Percentiles rank a stretch among this genome's conserved stretches.
phyloP scores from a whole-genome alignment of 2,113 vertebrate species.

The Rhinolophus sinicus region DNA sequence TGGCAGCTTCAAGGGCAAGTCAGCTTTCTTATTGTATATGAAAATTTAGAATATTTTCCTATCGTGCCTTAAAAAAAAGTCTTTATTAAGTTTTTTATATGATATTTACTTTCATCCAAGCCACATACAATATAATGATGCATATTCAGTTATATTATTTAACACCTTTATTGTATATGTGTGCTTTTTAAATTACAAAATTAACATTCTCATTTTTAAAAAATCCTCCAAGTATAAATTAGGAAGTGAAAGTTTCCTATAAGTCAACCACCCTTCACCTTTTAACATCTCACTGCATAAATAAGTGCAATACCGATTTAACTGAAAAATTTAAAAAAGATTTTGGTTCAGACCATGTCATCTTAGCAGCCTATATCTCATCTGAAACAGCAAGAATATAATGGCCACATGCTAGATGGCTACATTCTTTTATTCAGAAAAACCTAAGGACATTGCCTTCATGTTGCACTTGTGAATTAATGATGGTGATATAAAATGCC shows the following conservation, averaged over 20 bases:
- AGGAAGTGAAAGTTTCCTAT: background rate
- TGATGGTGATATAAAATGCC: background rate
- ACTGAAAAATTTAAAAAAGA: background rate
- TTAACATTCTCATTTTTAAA: background rate
- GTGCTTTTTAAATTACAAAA: constrained; percentile 11
- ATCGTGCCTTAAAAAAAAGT: background rate
- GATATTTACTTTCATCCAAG: constrained; percentile 19
- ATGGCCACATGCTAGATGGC: background rate
- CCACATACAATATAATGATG: background rate
- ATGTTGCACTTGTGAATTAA: background rate
- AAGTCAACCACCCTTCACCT: background rate
- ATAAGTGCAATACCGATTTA: constrained; percentile 24
- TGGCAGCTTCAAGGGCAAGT: constrained; percentile 6
- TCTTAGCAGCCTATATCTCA: background rate
- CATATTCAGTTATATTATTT: background rate
- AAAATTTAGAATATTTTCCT: background rate
- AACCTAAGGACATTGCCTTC: background rate
- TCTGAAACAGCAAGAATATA: background rate
- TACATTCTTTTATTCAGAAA: background rate
- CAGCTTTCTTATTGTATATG: constrained; percentile 17
- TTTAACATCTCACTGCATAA: constrained; percentile 17
- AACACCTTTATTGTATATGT: background rate
- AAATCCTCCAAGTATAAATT: background rate
- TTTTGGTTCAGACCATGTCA: background rate
- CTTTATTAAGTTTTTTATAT: background rate